These are phyloP conservation scores for Drosophila merina DNA, from an alignment of 2,888 invertebrate genomes.

Conservation along the genomic window DNA sequence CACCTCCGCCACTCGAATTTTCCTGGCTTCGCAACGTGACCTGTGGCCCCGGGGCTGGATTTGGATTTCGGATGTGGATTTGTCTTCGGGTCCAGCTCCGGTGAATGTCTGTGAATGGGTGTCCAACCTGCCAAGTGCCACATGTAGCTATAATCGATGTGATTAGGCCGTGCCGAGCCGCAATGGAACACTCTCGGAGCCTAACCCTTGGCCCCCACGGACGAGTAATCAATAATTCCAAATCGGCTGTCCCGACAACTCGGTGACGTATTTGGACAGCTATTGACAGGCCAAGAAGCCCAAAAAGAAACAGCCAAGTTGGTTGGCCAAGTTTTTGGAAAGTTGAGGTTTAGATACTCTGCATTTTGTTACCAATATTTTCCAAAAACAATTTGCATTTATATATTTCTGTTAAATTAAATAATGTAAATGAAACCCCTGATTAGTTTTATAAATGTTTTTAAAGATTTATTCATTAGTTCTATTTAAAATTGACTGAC, in stretches of 20 bases:
- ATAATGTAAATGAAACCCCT: no score
- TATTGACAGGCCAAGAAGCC: conserved; percentile 64
- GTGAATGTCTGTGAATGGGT: conserved; percentile 49
- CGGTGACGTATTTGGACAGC: conserved; percentile 73
- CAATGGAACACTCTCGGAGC: conserved; percentile 33
- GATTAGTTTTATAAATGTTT: no score
- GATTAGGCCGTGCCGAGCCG: conserved; percentile 70
- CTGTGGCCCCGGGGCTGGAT: conserved; percentile 60
- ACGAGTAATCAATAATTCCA: conserved; percentile 66
- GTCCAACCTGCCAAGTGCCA: conserved; percentile 54
- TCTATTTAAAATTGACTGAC: no score
- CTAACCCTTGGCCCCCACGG: conserved; percentile 55
- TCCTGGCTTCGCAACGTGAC: conserved; percentile 69
- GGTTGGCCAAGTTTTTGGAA: not conserved
- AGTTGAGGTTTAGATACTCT: conserved; percentile 42
- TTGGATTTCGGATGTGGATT: conserved; percentile 30
- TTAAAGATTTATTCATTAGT: no score
- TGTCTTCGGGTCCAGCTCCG: conserved; percentile 12
- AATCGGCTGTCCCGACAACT: conserved; percentile 25
- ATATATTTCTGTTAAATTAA: no score
- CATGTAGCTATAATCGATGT: conserved; percentile 75
- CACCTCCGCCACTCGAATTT: conserved; percentile 65
- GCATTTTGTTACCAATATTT: not conserved
- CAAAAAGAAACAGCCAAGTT: conserved; percentile 40
- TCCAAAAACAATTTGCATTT: no score